Percentiles rank a stretch among this genome's conserved stretches.
phyloP scores from a whole-genome alignment of 1,140 invertebrate genomes.

The Bombus ignitus region DNA sequence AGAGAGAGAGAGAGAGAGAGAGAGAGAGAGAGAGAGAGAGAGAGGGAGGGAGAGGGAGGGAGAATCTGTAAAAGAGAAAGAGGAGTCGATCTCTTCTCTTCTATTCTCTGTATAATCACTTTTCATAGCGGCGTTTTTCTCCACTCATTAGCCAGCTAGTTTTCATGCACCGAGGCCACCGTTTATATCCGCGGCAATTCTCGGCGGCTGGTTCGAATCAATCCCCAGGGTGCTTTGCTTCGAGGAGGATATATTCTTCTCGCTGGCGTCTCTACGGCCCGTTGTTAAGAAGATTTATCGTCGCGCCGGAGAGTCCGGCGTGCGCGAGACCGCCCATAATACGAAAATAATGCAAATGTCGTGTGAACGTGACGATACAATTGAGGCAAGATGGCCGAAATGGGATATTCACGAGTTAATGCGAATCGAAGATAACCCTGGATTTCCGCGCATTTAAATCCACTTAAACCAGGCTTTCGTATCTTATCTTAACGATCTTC shows the following conservation, averaged over 20 bases:
- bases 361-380: constrained; percentile 18
- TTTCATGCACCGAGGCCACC: not conserved
- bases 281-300: constrained; percentile 50
- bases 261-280: constrained; percentile 3
- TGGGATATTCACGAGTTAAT: not conserved
- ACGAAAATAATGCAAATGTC: constrained; percentile 52
- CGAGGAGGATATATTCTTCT: constrained; percentile 27
- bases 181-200: constrained; percentile 7
- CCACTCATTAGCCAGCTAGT: not conserved
- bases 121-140: constrained; percentile 53
- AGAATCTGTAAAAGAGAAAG: too few relatives aligned
- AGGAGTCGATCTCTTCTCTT: constrained; percentile 5
- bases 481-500: not conserved
- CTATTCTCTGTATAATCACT: constrained; percentile 59
- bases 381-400: not conserved
- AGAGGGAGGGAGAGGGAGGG: too few relatives aligned
- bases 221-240: constrained; percentile 37
- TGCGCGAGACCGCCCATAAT: constrained; percentile 15
- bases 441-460: not conserved
- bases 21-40: too few relatives aligned
- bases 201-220: not conserved
- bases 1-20: not conserved
- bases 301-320: not conserved
- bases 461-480: not conserved
- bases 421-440: not conserved